A percentile compares a stretch with the other conserved stretches of the same genome.
These are phyloP conservation scores for Dendrolimus pini DNA, from an alignment of 2,888 invertebrate species.

Conservation along the genomic window DNA sequence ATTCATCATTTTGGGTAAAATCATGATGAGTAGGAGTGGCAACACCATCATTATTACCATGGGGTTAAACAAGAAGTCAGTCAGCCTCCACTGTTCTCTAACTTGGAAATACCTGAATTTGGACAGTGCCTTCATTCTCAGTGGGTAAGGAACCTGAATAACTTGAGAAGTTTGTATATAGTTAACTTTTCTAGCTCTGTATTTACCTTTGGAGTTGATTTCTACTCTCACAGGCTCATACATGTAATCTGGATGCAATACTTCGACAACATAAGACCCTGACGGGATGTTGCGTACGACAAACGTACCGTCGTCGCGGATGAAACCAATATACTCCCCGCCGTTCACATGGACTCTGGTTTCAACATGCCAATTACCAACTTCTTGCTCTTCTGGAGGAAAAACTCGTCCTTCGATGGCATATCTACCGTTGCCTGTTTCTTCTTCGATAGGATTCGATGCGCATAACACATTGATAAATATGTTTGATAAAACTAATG, in stretches of 20 bases:
- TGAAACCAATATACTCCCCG: conserved; percentile 91
- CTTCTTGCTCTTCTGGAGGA: conserved; percentile 79
- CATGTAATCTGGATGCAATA: conserved; percentile 91
- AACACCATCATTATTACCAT: conserved; percentile 99
- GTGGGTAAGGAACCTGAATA: conserved; percentile 93
- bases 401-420: conserved; percentile 89
- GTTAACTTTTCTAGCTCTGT: conserved; percentile 95
- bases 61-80: conserved; percentile 97
- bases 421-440: conserved; percentile 75
- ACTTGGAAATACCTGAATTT: conserved; percentile 93
- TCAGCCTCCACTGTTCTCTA: conserved; percentile 97
- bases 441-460: conserved; percentile 48
- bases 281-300: conserved; percentile 90
- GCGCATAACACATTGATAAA: conserved; percentile 29
- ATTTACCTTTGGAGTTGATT: conserved; percentile 98
- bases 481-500: conserved; percentile 13
- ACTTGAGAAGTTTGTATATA: conserved; percentile 94
- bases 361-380: conserved; percentile 84
- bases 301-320: conserved; percentile 95
- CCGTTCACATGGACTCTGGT: conserved; percentile 91
- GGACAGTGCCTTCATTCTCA: conserved; percentile 90
- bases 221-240: conserved; percentile 98
- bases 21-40: conserved; percentile 92
- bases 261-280: conserved; percentile 96
- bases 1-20: conserved; percentile 97